phyloP scores from a whole-genome alignment of 2,797 vertebrate genomes.

The Tapera naevia region DNA sequence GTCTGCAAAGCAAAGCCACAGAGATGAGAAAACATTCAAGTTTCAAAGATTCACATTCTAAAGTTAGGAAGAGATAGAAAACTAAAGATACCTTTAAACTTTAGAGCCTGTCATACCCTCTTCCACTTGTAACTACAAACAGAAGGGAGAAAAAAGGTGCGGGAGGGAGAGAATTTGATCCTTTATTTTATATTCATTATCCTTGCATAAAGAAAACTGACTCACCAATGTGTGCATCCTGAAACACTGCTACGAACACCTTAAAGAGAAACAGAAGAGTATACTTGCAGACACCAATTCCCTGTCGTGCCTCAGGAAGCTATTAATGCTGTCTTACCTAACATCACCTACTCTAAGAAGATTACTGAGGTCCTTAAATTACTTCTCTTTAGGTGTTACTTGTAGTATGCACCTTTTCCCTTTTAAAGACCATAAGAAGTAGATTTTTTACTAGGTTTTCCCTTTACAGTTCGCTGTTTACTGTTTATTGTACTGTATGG shows the following conservation, averaged over 20 bases:
- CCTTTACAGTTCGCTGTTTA: not conserved
- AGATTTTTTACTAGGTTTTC: not conserved
- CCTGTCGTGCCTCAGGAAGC: not conserved
- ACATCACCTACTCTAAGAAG: not conserved
- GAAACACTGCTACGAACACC: not conserved
- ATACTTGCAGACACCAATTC: not conserved
- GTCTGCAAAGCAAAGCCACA: not conserved
- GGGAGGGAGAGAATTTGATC: fast-evolving
- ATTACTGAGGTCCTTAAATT: not conserved
- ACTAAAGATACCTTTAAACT: not conserved
- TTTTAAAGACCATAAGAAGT: not conserved
- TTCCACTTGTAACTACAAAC: not conserved
- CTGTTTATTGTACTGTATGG: too few species aligned
- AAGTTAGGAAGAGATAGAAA: not conserved
- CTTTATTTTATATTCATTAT: not conserved
- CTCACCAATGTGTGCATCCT: not conserved
- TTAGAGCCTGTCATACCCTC: too few species aligned
- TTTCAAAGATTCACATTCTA: not conserved
- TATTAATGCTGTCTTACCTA: not conserved
- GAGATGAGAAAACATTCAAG: not conserved
- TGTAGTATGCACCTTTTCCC: not conserved
- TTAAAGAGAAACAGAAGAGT: not conserved
- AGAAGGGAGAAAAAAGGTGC: not conserved
- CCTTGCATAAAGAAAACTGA: not conserved
- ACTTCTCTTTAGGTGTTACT: not conserved